Conservation (phyloP, 2,888 invertebrate species). For the Uropetala carovei region DNA sequence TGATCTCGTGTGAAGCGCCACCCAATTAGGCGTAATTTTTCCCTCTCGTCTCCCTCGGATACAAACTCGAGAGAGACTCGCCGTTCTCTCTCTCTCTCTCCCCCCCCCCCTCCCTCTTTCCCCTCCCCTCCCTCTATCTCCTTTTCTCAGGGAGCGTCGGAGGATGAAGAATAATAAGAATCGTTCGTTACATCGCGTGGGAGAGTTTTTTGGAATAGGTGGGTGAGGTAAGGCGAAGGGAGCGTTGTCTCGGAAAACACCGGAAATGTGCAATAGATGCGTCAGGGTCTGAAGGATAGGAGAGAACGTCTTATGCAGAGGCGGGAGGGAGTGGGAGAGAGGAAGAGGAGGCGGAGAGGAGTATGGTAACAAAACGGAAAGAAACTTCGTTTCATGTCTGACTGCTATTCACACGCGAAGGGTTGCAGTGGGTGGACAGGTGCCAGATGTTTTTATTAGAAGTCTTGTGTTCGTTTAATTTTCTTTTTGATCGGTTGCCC, state of each 20-base stretch:
- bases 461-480: background rate
- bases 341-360: background rate
- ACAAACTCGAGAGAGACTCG: too few relatives aligned
- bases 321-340: background rate
- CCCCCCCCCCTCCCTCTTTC: background rate
- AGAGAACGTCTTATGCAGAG: background rate
- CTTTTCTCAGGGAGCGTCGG: conserved; percentile 16
- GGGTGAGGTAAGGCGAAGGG: background rate
- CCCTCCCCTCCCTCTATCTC: background rate
- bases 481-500: too few relatives aligned
- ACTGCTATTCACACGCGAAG: background rate
- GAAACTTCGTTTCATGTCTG: background rate
- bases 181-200: conserved; percentile 50
- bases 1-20: conserved; percentile 50
- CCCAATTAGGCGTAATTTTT: conserved; percentile 55
- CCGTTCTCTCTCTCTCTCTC: background rate
- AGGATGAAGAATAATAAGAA: conserved; percentile 51
- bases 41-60: background rate
- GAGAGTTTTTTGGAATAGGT: conserved; percentile 30
- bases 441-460: background rate
- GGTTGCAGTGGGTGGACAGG: conserved; percentile 2
- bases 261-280: conserved; percentile 63
- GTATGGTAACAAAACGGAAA: background rate
- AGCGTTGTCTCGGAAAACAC: conserved; percentile 42
- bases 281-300: conserved; percentile 49